Evolutionary conservation across 2,888 invertebrate species (phyloP), one percentile per base, ranked within the genome.

Genomic region (Synanthedon formicaeformis): DNA sequence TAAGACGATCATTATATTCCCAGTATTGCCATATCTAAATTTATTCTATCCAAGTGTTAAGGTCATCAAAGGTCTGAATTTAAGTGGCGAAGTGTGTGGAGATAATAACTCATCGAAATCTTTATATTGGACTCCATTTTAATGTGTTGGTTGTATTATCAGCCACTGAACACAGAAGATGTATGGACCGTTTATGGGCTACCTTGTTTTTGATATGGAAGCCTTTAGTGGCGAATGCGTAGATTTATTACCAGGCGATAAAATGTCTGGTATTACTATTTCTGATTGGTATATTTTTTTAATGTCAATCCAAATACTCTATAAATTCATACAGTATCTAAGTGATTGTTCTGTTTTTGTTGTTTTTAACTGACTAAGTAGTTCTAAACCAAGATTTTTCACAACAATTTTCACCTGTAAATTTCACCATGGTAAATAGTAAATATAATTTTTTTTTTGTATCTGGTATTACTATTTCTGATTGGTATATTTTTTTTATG

Each of bases 31-130:
- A 12, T 51, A 41, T 51, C 40, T 41, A 40, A 51, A 51, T 41
- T 40, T 51, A 51, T 51, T 41, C 52, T 52, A 45, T 48, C 52
- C 52, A 23, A 41, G 52, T 11, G 10, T 34, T 49, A 49, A 10
- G 49, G 40, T 52, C 52, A 40, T 50, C 16, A 41, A 51, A 53
- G 48, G 57, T 55, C 54, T 48, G 48, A 48, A 48, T 54, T 51
- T 54, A 57, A 58, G 58, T 58, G 55, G 54, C 51, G 51, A 61
- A 59, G 56, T 59, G 56, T 51, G 56, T 51, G 50, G 50, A 53
- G 54, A 59, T 54, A 52, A 63, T 60, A 60, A 58, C 60, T 61
- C 60, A 62, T 58, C 57, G 53, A 51, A 54, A 53, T 54, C 54
- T 54, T 51, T 52, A 52, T 49, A 58, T 49, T 50, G 18, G 14